Evolutionary conservation across 2,113 vertebrate species (phyloP).

Genomic region (Bagarius yarrelli): DNA sequence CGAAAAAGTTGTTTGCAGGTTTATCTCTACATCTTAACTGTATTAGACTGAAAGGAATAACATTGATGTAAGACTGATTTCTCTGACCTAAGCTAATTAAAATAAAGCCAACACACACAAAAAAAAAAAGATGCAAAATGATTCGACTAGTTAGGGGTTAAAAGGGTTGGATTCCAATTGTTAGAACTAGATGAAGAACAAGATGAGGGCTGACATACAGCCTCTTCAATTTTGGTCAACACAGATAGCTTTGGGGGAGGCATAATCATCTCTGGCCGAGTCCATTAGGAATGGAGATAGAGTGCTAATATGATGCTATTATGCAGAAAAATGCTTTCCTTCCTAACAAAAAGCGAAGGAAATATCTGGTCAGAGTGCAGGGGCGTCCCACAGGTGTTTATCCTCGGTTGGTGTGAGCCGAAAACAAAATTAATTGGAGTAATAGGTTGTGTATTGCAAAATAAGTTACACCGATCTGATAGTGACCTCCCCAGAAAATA

Average conservation of each 20-base stretch:
- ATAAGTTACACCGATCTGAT: constrained; percentile 49
- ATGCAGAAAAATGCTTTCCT: constrained; percentile 48
- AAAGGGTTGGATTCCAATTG: constrained; percentile 10
- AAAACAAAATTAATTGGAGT: constrained; percentile 48
- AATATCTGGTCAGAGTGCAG: not conserved
- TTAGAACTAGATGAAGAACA: constrained; percentile 50
- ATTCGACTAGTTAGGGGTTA: constrained; percentile 40
- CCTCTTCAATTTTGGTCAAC: constrained; percentile 49
- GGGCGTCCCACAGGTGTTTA: constrained; percentile 37
- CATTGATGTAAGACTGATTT: constrained; percentile 8
- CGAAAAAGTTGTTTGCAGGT: constrained; percentile 34
- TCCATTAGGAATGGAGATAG: constrained; percentile 54
- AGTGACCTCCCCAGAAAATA: constrained; percentile 45
- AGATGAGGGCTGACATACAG: constrained; percentile 50
- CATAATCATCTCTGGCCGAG: constrained; percentile 57
- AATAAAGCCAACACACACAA: constrained; percentile 23
- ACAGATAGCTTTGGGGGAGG: constrained; percentile 54
- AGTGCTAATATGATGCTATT: constrained; percentile 56
- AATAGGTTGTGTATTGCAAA: constrained; percentile 47
- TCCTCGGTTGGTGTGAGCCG: constrained; percentile 31
- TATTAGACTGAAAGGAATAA: constrained; percentile 14
- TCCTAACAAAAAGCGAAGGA: not conserved
- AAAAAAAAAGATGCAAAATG: not conserved
- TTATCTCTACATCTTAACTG: constrained; percentile 6
- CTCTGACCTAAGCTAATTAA: constrained; percentile 47